Base-by-base conservation (phyloP, 2,113 vertebrate genomes). In the Rhynchomys soricoides region DNA sequence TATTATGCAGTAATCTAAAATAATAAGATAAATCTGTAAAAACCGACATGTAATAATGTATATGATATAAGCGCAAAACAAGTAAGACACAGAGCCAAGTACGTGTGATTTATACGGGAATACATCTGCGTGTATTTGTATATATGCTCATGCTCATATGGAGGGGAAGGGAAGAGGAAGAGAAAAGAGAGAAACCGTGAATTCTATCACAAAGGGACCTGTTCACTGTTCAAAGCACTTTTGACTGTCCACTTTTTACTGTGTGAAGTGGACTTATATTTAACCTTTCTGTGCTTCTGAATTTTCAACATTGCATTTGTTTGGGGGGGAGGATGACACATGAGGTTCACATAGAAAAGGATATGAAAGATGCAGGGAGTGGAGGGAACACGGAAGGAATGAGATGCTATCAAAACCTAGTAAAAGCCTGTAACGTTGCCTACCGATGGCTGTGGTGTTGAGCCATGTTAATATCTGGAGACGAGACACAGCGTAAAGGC, bases 391-490 rank as follows among this genome's bases (percentile, higher is more conserved):
- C 24, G 9, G 12, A 75, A 92, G 57, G n/a, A n/a, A 77, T 96
- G 31, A 86, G 94, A 95, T 93, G 22, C 62, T 75, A 94, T 91
- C 73, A 90, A 94, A 94, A 96, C 62, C 62, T 29, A 64, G 48
- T 83, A 91, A 92, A 97, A 96, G 64, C 48, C 48, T 40, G 13
- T 64, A 86, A 52, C 31, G 26, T 26, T 97, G 12, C 68, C 87
- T 95, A 81, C 93, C 94, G 86, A 68, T 82, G 86, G 86, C 24
- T 93, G 29, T 6, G 37, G 34, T 93, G 98, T 97, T 95, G 59
- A 94, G 0, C 73, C 2, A 22, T 13, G 19, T n/a, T 45, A 34
- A 88, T 85, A 66, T 17, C 68, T 83, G 64, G 45, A 1, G 24
- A 22, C 91, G 74, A 95, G 94, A 82, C 74, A 74, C 71, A 77